Base-by-base conservation (phyloP, 2,113 vertebrate species). In the Recurvirostra avosetta region DNA sequence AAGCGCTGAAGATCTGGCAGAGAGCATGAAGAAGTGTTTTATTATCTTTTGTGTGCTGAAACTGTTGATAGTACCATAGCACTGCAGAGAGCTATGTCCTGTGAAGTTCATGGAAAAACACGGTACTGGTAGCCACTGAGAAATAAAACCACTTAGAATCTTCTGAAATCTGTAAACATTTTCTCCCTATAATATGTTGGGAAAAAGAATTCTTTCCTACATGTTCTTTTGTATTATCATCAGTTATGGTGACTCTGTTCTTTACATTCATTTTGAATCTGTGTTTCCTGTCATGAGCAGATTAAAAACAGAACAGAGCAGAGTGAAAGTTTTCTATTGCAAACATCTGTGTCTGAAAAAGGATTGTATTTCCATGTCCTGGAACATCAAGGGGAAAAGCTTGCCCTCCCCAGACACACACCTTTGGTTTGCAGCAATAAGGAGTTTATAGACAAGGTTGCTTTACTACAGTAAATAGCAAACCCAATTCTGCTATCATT, bases 251-350 rank as follows among this genome's bases (percentile, higher is more conserved):
- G 88, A 87, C 93, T 90, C 79, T 97, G 83, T 97, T 97, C 92
- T 96, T 95, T 97, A 95, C 94, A 96, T 96, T 97, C 96, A 96
- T 97, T 97, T 97, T 95, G 93, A 97, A 95, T 97, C 97, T 97
- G 92, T 90, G 96, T 97, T 98, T 97, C 95, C 96, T 97, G 97
- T 96, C 95, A 95, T 78, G 93, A 95, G 95, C 63, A 97, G 97
- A 98, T 97, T 97, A 94, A 95, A 98, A 98, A 63, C 97, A 98
- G 96, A 97, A 90, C 94, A 97, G 90, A 92, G 83, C 3, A 8
- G 92, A 95, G 97, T 94, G 95, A 98, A 98, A 97, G 94, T 97
- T 97, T 97, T 97, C 97, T 97, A 97, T 98, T 98, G 96, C 96
- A 96, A 98, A 97, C 97, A 98, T 97, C 95, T 98, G 97, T 97